Evolutionary conservation across 2,888 invertebrate genomes (phyloP), one percentile per base, ranked within the genome.

Genomic region (Erebia aethiops): DNA sequence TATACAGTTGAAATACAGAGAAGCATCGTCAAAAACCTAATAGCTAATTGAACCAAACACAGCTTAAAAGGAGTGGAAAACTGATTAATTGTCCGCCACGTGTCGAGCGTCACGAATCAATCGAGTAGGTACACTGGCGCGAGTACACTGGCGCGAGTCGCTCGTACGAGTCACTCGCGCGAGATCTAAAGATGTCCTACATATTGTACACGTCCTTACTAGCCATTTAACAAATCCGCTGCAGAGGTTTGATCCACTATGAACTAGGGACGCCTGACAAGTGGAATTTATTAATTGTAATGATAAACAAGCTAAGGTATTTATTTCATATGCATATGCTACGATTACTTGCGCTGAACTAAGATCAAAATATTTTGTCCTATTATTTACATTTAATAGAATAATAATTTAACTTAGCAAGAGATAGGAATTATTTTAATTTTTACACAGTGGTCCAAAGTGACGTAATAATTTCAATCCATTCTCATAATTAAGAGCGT

Each of bases 111-210:
- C 18, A 21, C 56, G 21, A 7, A 56, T 21, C 56, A 56, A 3
- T 21, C n/a, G 58, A 60, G n/a, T n/a, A n/a, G n/a, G 56, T 41
- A 51, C 51, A 67, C 18, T 52, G 41, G 52, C 18, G 52, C 26
- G 21, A 26, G 56, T 41, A 51, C 51, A 67, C 18, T 52, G 41
- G 52, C 18, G 52, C 26, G 21, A 26, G n/a, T 60, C 56, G 14
- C 58, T n/a, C n/a, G 35, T 4, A 41, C 58, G 35, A n/a, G 35
- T n/a, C 58, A 9, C 26, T 35, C 58, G 14, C 8, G n/a, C 58
- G 58, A 60, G 41, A 60, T 16, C 58, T 41, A 9, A 41, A n/a
- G 41, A 60, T 60, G 58, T n/a, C 41, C 58, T n/a, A 41, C 58
- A 60, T 41, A 41, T n/a, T 60, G 58, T 16, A 56, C 56, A 56